A percentile compares a stretch with the other conserved stretches of the same genome.
These are phyloP conservation scores for Archilochus colubris DNA, from an alignment of 2,113 vertebrate species.

Conservation along the genomic window DNA sequence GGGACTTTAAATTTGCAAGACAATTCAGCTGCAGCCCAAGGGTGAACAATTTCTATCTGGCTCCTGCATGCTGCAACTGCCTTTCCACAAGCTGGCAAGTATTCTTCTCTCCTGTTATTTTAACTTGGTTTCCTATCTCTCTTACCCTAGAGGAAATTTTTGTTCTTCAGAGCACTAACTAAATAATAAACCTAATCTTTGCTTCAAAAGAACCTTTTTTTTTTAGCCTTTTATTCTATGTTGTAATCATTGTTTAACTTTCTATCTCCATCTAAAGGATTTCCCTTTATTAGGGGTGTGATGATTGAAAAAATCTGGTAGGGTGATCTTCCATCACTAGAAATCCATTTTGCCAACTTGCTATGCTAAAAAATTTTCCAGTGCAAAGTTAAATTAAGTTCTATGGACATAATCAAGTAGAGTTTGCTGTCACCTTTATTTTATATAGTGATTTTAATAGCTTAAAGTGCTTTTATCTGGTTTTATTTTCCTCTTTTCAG, in stretches of 20 bases:
- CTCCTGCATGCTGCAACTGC: constrained; percentile 33
- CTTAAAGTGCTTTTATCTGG: neutral
- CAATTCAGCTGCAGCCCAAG: constrained; percentile 33
- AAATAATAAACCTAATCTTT: neutral
- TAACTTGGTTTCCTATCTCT: neutral
- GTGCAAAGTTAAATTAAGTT: neutral
- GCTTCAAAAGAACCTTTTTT: neutral
- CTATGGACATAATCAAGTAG: neutral
- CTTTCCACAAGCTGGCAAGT: constrained; percentile 43
- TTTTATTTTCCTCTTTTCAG: constrained; percentile 68
- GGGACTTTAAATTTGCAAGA: constrained; percentile 30
- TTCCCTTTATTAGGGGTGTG: neutral
- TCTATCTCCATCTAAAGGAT: neutral
- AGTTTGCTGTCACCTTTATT: neutral
- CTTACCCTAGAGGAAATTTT: neutral
- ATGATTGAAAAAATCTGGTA: neutral
- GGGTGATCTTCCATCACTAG: neutral
- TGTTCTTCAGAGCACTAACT: neutral
- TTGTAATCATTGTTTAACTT: neutral
- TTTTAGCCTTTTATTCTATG: neutral
- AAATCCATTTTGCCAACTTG: neutral
- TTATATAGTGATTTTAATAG: neutral
- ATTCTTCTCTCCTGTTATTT: constrained; percentile 24
- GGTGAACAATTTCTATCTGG: constrained; percentile 31
- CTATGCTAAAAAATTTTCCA: neutral